These are phyloP conservation scores for Plotosus lineatus DNA, from an alignment of 2,113 vertebrate genomes.

Conservation along the genomic window DNA sequence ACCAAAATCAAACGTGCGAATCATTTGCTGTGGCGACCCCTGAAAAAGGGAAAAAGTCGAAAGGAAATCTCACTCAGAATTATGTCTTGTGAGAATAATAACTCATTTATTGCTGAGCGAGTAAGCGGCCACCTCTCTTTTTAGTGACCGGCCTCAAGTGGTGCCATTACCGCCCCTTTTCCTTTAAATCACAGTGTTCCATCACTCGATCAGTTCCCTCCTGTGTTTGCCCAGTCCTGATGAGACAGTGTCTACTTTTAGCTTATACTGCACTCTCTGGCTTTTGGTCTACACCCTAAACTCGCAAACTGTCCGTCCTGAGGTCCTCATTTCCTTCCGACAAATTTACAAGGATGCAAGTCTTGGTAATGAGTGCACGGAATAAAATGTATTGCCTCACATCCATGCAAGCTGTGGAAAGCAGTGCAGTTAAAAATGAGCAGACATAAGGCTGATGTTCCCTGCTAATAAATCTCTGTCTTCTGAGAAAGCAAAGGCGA, in stretches of 20 bases:
- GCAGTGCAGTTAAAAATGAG: not conserved
- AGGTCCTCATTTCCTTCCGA: not conserved
- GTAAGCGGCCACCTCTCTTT: conserved; percentile 4
- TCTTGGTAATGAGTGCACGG: not conserved
- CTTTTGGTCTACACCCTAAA: not conserved
- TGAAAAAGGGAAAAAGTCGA: too few relatives aligned
- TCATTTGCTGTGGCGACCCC: too few relatives aligned
- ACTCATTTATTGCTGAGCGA: conserved; percentile 13
- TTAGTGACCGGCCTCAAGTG: conserved; percentile 13
- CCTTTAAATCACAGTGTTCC: not conserved
- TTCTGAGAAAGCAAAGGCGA: not conserved
- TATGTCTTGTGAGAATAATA: not conserved
- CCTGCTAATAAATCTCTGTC: conserved; percentile 13
- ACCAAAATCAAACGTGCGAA: too few relatives aligned
- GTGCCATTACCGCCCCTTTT: conserved; percentile 4
- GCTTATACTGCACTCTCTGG: not conserved
- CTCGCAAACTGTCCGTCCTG: not conserved
- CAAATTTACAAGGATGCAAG: not conserved
- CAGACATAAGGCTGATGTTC: not conserved
- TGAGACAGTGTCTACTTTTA: not conserved
- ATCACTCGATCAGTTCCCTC: not conserved
- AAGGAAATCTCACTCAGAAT: too few relatives aligned
- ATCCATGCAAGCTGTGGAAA: conserved; percentile 9
- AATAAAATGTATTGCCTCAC: not conserved
- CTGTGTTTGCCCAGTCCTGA: not conserved